Base-by-base conservation (phyloP, 2,888 invertebrate genomes). In the Caprella mutica region DNA sequence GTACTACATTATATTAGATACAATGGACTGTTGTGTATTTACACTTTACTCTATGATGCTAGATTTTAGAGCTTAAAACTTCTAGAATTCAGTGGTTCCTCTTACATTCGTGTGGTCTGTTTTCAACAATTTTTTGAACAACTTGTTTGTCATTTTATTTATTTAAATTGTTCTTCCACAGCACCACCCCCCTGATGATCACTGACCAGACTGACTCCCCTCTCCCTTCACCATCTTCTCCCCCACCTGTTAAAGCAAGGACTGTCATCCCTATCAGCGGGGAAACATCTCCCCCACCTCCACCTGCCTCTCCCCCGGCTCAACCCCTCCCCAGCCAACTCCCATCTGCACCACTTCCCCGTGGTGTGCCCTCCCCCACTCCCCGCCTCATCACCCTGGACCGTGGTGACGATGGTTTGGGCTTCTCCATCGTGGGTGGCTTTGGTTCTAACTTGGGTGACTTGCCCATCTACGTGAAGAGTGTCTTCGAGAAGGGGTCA, bases 401-500 rank as follows among this genome's bases (percentile, higher is more conserved):
- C 59, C 70, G 77, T 43, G 77, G 77, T 19, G 68, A 71, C 19
- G 77, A 77, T 54, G 78, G 78, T 4, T 72, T 79, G 35, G 78
- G 78, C 17, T 78, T 79, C 69, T 76, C 76, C 54, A 77, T 79
- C 33, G 78, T 78, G 1, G 77, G 78, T 23, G 78, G 73, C 30
- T 69, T 69, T 54, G 75, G 74, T 52, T 75, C 75, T 60, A 76
- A 76, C 4, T 76, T 77, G 65, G 77, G 77, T 1, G 74, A 77
- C 68, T 70, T 78, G 55, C 78, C 78, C 5, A 77, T 79, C 65
- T 78, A 77, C 67, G 72, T 75, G 29, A 75, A 75, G 66, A 74
- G 73, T 12, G 74, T 75, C 52, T 74, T 73, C 60, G 70, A 71
- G 38, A 70, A 69, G 44, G 73, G 73, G 40, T 72, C 72, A 14